These are phyloP conservation scores for Scrobipalpa atriplicella DNA, from an alignment of 2,888 invertebrate genomes.

Conservation along the genomic window DNA sequence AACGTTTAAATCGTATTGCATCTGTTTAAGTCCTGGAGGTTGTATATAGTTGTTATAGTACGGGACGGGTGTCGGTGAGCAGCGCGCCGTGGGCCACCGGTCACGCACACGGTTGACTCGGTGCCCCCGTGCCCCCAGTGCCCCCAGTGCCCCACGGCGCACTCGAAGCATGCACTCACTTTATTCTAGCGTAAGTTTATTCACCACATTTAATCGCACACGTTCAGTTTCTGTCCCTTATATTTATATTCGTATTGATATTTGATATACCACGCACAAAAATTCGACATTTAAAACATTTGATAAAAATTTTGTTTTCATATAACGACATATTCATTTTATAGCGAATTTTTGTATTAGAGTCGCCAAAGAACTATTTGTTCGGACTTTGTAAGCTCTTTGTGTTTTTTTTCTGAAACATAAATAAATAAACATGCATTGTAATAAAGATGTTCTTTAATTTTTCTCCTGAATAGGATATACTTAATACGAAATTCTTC, in stretches of 20 bases:
- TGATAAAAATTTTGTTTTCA: slow-evolving; percentile 39
- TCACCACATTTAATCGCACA: slow-evolving; percentile 33
- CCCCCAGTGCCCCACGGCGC: neutral
- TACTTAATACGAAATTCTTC: too few species aligned
- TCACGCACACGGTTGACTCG: neutral
- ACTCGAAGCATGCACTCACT: slow-evolving; percentile 11
- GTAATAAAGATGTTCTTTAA: neutral
- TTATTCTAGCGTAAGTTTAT: slow-evolving; percentile 27
- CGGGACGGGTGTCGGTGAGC: neutral
- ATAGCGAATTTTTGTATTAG: slow-evolving; percentile 25
- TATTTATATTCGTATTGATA: slow-evolving; percentile 29
- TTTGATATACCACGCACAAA: slow-evolving; percentile 51
- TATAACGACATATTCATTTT: slow-evolving; percentile 30
- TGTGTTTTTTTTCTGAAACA: slow-evolving; percentile 68
- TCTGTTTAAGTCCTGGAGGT: slow-evolving; percentile 44
- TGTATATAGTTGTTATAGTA: slow-evolving; percentile 30
- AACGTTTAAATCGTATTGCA: slow-evolving; percentile 43
- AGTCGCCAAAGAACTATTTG: slow-evolving; percentile 48
- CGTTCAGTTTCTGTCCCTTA: slow-evolving; percentile 26
- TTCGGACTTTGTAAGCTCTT: slow-evolving; percentile 62
- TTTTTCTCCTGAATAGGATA: neutral
- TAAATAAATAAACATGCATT: slow-evolving; percentile 73
- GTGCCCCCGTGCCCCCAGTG: neutral
- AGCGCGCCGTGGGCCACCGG: neutral
- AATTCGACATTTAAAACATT: slow-evolving; percentile 40